Evolutionary conservation across 2,113 vertebrate species (phyloP), one percentile per base, ranked within the genome.

Genomic region (Fregetta grallaria): DNA sequence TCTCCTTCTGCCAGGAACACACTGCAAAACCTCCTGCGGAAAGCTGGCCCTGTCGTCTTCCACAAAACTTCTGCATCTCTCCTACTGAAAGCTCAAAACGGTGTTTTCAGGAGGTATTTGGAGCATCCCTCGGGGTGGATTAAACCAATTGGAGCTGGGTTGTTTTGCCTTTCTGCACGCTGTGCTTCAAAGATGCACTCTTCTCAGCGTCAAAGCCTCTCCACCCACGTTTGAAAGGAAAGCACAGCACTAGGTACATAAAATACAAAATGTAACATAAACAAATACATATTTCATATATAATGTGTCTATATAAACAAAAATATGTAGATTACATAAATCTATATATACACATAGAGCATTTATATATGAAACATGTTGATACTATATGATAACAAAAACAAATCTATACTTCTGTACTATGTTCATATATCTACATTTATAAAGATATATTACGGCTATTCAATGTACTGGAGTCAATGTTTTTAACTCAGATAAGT

Each of bases 31-130:
- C 49, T 68, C 66, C 72, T 83, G 72, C 62, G 55, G 44, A 29
- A 21, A 91, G 56, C 49, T 49, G 65, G 44, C 9, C 30, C 25
- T 2, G 3, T 66, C 4, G 0, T 38, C 75, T 56, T 65, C 45
- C 66, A 55, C 40, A 26, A 67, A 55, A n/a, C 22, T 22, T 47
- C 76, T 80, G 40, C 72, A 36, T 30, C 38, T 72, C 27, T 84
- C 16, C 55, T 53, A 1, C 8, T 0, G 0, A 49, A 78, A 80
- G 27, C 68, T 66, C 73, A 26, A 80, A 70, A 36, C 0, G 0
- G 29, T 0, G 0, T 62, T 89, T 85, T 21, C 10, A 20, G 62
- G 56, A 92, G 78, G 52, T 74, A 72, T 66, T 56, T 55, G 34
- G 42, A 92, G 58, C 58, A 52, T 75, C 26, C 23, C 32, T 82